Conservation (phyloP, 2,888 invertebrate species). For the Allacma fusca region DNA sequence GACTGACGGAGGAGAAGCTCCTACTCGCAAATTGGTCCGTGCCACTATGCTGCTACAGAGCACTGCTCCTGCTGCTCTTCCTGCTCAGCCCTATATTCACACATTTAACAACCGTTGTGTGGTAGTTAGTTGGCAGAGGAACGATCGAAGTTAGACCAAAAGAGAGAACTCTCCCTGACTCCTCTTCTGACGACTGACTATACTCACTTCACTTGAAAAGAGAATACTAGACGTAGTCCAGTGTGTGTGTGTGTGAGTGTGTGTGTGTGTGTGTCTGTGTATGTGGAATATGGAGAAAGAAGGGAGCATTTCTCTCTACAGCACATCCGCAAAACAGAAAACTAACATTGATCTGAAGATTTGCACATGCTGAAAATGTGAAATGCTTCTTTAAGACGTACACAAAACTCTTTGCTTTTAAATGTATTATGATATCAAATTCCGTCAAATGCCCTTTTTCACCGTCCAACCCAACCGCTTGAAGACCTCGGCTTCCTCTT, state of each 20-base stretch:
- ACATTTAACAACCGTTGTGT: not conserved
- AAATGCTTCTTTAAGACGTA: slow-evolving; percentile 42
- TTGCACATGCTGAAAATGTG: slow-evolving; percentile 59
- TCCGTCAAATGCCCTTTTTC: slow-evolving; percentile 47
- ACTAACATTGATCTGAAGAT: slow-evolving; percentile 61
- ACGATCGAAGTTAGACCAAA: slow-evolving; percentile 18
- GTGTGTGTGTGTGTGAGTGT: not conserved
- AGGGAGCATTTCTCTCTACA: slow-evolving; percentile 40
- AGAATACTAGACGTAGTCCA: not conserved
- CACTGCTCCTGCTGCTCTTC: not conserved
- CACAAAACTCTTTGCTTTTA: slow-evolving; percentile 44
- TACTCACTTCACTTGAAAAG: not conserved
- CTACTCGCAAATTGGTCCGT: not conserved
- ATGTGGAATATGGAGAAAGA: not conserved
- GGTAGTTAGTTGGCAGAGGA: slow-evolving; percentile 13
- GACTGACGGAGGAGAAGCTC: slow-evolving; percentile 26
- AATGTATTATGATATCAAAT: slow-evolving; percentile 47
- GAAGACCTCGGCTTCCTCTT: slow-evolving; percentile 23
- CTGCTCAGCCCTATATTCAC: not conserved
- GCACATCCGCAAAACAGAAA: slow-evolving; percentile 61
- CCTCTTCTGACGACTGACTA: not conserved
- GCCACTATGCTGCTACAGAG: not conserved
- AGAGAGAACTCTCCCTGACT: not conserved
- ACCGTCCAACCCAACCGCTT: slow-evolving; percentile 36
- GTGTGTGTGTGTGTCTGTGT: not conserved